Base-by-base conservation (phyloP, 2,888 invertebrate genomes). In the Agapetus fuscipes region DNA sequence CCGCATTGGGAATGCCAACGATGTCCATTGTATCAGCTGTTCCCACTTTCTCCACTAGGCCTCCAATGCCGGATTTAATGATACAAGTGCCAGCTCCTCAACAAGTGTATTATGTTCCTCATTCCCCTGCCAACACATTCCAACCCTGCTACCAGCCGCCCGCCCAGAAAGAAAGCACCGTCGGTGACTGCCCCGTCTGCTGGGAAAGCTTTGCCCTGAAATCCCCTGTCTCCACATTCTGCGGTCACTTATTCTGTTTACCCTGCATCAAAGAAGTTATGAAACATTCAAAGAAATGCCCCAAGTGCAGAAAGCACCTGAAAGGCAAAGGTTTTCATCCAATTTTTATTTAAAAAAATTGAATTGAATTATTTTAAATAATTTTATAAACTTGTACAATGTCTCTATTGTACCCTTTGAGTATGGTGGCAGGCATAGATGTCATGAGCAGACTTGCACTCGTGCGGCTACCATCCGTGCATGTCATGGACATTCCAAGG, bases 211-310 rank as follows among this genome's bases (percentile, higher is more conserved):
- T 51, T 5, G 17, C 34, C 0, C 29, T 28, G 13, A 46, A 35
- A 30, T 42, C 48, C 12, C 32, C 48, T 2, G 50, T 45, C 16
- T 46, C 52, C 1, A 52, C 52, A 10, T 47, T 42, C 17, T 52
- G 52, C 38, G 52, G 52, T 3, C 52, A 52, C 35, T 37, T 52
- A 6, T 52, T 50, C 30, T 52, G 52, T 35, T 37, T 45, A 3
- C n/a, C 26, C 3, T 52, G 52, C 34, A 48, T 52, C 12, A 41
- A 25, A 28, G 38, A 13, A 16, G 40, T 46, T 4, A 47, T 51
- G n/a, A 39, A 30, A 17, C 37, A 45, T 3, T 37, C 30, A 25
- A 46, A 42, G 26, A 41, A 35, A 17, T 52, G 51, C 35, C 51
- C 51, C 3, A 50, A 40, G 14, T 52, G 51, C 25, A 39, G 50